Base-by-base conservation (phyloP, 2,797 vertebrate species). In the Gallinago nigripennis region DNA sequence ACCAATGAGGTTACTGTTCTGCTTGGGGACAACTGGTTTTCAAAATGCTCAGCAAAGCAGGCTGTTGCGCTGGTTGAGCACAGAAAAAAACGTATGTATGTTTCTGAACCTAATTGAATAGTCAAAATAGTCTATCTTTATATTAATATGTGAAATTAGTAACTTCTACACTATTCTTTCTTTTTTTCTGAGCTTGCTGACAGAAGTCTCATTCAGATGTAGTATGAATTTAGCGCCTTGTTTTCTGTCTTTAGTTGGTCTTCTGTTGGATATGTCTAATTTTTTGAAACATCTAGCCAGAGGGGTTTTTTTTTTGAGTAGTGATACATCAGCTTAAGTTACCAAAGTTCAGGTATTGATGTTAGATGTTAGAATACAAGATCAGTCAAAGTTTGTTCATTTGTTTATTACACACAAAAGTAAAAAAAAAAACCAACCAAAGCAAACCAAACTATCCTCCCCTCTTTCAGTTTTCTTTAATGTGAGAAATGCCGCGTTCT, bases 1-100 rank as follows among this genome's bases (percentile, higher is more conserved):
- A 99, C 99, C 82, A 99, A 99, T 73, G 99, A 99, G 97, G 95
- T 99, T 95, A 99, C 98, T 1, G 99, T 98, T 88, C 92, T 99
- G 79, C 99, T 99, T 37, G 99, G 99, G 30, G 99, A 99, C 97
- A 99, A 99, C 97, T 99, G 99, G 99, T 99, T 99, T 94, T 97
- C 99, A 25, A 99, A 99, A 97, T 99, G 99, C 96, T 99, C 99
- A 13, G 98, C 99, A 85, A 99, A 99, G 96, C 99, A 99, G 95
- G 99, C 99, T 11, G 92, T 98, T 79, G 97, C 94, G 39, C 96
- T 99, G 43, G 98, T 99, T 35, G 98, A 99, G 70, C 99, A 99
- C 98, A 98, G 99, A 95, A 99, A 99, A 98, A 99, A 98, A 98
- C 98, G 99, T 99, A 98, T 97, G 99, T 98, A 96, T 94, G 41